Base-by-base conservation (phyloP, 2,113 vertebrate species). In the Microtus richardsoni region DNA sequence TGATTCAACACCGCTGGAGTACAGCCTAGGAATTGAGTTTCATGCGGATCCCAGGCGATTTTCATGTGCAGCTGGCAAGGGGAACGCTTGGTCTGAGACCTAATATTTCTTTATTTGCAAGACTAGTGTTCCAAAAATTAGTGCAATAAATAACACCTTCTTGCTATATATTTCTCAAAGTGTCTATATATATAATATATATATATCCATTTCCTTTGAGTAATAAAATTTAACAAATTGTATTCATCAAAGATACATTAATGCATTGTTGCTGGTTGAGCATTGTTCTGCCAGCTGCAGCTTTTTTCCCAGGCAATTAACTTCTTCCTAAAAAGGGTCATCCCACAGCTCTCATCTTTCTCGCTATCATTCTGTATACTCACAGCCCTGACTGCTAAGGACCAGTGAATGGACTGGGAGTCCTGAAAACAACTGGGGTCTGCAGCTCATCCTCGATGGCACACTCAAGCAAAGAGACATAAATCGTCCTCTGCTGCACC, bases 111-210 rank as follows among this genome's bases (percentile, higher is more conserved):
- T 68, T 49, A 47, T 41, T 64, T 74, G 44, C 33, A 68, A 80
- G 83, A 39, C 41, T 64, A 0, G 16, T 68, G 13, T 58, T 90
- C 70, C 52, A 14, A 44, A 87, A 68, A 36, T 41, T 30, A 28
- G 30, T 70, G 39, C 6, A 68, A 77, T 86, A 75, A 89, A n/a
- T 78, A 44, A 41, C 13, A 79, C 49, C 49, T 77, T 79, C 54
- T 82, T 62, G 22, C 41, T 93, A 93, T 83, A 16, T 54, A 47
- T 52, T 95, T 93, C 73, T 94, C 91, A 78, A 79, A 44, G 52
- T 36, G 2, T 71, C 6, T 13, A 14, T 41, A 52, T 71, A 17
- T 44, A 74, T 41, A 62, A 62, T n/a, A 58, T 74, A 74, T n/a
- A 64, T 70, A 24, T 58, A 60, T 7, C 33, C 33, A 30, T 75